Evolutionary conservation across 2,113 vertebrate species (phyloP), one percentile per base, ranked within the genome.

Genomic region (Dolichotis patagonum): DNA sequence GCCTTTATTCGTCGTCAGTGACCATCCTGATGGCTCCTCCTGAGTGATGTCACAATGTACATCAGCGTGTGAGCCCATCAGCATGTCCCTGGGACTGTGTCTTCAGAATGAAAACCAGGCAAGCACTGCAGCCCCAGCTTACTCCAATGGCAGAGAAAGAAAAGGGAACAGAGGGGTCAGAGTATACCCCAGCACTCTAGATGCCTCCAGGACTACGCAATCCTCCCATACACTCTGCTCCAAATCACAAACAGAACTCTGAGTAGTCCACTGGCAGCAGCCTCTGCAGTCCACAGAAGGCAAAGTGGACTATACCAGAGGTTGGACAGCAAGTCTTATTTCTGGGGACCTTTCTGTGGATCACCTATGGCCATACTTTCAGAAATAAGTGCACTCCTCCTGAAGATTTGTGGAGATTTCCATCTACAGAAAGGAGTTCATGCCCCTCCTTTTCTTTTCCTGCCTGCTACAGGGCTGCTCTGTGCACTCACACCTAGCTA

Each of bases 21-120:
- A 22, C 49, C 0, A 0, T 12, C 35, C 60, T 30, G 35, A 20
- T 12, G 83, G 17, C 35, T 81, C 26, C 35, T 82, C 30, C 41
- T 0, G 2, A 32, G 26, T 32, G 32, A 63, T 46, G 71, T 46
- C 20, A 3, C 28, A 0, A 2, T 0, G 32, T 17, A 7, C 35
- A 49, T 20, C 26, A 62, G 30, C 80, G 35, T 9, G 16, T 35
- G 46, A 30, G 58, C 35, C 17, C 14, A 1, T 1, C 11, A 1
- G 62, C 7, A 56, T 1, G 1, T 4, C 62, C 4, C 7, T 6
- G 35, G 35, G 46, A 16, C 46, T 41, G 2, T 19, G 9, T 17
- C 1, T 46, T 56, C 65, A 32, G 56, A 41, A 80, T 11, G 56
- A 88, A 56, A 89, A 49, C 16, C 52, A 84, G 65, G n/a, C 6